Evolutionary conservation across 2,888 invertebrate genomes (phyloP).

Genomic region (Drosophila heteroneura): DNA sequence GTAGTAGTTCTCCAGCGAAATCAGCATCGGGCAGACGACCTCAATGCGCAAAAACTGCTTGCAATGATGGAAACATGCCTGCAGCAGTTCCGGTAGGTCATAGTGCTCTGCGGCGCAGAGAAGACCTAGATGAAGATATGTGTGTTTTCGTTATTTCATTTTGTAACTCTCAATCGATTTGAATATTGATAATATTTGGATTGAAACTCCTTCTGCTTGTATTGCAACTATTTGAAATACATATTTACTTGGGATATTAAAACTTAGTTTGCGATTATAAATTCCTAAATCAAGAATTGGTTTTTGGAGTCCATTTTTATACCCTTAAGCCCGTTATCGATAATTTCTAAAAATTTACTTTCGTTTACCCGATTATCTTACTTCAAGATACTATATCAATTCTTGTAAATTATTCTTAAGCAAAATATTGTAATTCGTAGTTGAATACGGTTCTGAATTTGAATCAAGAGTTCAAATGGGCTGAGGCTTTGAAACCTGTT

Average conservation of each 20-base stretch:
- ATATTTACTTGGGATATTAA: not conserved
- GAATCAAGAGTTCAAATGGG: not conserved
- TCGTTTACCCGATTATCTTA: not conserved
- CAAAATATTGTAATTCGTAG: not conserved
- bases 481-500: not conserved
- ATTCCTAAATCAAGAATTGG: too few species aligned
- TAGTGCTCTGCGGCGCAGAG: constrained; percentile 98
- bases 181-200: not conserved
- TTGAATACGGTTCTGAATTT: not conserved
- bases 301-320: not conserved
- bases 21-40: constrained; percentile 96
- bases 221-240: not conserved
- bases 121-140: constrained; percentile 85
- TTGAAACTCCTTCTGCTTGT: not conserved
- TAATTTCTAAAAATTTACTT: not conserved
- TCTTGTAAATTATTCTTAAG: not conserved
- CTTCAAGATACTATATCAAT: not conserved
- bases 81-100: constrained; percentile 95
- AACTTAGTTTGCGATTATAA: not conserved
- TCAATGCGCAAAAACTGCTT: constrained; percentile 97
- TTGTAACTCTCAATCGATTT: not conserved
- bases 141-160: not conserved
- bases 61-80: constrained; percentile 97
- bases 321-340: too few species aligned
- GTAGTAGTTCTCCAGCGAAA: constrained; percentile 96